Conservation (phyloP, 2,888 invertebrate species). For the Bhutanitis thaidina region DNA sequence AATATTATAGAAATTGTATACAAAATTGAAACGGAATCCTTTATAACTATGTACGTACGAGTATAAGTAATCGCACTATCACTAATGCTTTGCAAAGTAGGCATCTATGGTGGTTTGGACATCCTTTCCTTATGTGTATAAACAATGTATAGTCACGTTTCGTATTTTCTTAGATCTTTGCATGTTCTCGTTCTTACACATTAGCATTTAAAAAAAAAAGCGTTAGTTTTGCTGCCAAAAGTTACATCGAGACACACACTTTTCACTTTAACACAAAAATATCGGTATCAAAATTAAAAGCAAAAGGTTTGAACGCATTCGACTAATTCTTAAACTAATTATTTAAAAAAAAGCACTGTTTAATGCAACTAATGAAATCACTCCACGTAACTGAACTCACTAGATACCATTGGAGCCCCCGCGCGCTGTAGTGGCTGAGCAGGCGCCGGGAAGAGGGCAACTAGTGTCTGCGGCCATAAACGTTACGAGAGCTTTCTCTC, state of each 20-base stretch:
- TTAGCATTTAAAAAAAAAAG: neutral
- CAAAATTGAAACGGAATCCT: neutral
- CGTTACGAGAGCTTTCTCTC: constrained; percentile 87
- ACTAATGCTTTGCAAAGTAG: neutral
- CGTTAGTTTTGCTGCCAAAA: neutral
- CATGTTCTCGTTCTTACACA: neutral
- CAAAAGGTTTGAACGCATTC: neutral
- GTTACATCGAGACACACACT: neutral
- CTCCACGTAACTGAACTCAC: constrained; percentile 22
- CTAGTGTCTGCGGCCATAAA: constrained; percentile 87
- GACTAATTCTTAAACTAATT: neutral
- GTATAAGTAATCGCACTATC: neutral
- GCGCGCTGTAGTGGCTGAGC: constrained; percentile 53
- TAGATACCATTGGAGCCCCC: constrained; percentile 76
- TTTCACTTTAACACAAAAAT: neutral
- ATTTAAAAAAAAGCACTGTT: constrained; percentile 2
- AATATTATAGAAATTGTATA: constrained; percentile 10
- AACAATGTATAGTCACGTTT: neutral
- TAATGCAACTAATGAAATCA: constrained; percentile 20
- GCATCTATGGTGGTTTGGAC: neutral
- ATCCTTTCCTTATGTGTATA: neutral
- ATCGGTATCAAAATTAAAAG: neutral
- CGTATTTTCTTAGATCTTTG: neutral
- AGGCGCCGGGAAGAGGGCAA: constrained; percentile 64
- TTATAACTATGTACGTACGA: too few relatives aligned